These are phyloP conservation scores for Rhynchonycteris naso DNA, from an alignment of 2,797 vertebrate genomes.

Conservation along the genomic window DNA sequence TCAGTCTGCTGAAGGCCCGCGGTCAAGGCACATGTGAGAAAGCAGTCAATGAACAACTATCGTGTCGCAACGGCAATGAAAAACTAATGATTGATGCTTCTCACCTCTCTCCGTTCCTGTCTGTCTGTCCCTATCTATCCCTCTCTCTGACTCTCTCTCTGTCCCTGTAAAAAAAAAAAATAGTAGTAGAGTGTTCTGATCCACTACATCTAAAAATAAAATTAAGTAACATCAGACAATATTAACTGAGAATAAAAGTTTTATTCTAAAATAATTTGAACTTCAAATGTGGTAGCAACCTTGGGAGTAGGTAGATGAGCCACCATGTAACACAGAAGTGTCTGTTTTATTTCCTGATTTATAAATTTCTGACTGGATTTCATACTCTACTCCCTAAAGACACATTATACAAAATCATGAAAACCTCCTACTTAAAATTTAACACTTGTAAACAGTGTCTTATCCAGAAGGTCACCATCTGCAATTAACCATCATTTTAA, in stretches of 20 bases:
- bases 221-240: neutral
- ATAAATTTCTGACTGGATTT: slow-evolving; percentile 24
- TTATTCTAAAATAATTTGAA: slow-evolving; percentile 44
- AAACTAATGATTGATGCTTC: too few relatives aligned
- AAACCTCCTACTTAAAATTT: slow-evolving; percentile 62
- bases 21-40: too few relatives aligned
- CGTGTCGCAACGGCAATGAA: too few relatives aligned
- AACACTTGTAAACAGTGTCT: slow-evolving; percentile 62
- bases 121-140: too few relatives aligned
- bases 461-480: slow-evolving; percentile 71
- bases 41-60: too few relatives aligned
- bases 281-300: slow-evolving; percentile 6
- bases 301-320: neutral
- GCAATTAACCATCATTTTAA: slow-evolving; percentile 69
- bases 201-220: slow-evolving; percentile 2
- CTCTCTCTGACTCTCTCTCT: too few relatives aligned
- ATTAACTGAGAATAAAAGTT: slow-evolving; percentile 39
- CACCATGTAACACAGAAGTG: neutral
- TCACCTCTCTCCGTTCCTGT: too few relatives aligned
- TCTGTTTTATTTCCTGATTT: slow-evolving; percentile 48
- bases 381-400: neutral
- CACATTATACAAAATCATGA: slow-evolving; percentile 36
- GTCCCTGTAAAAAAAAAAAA: too few relatives aligned
- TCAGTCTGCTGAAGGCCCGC: too few relatives aligned
- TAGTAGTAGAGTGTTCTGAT: neutral